phyloP scores from a whole-genome alignment of 2,888 invertebrate species.

The Exephanes ischioxanthus region DNA sequence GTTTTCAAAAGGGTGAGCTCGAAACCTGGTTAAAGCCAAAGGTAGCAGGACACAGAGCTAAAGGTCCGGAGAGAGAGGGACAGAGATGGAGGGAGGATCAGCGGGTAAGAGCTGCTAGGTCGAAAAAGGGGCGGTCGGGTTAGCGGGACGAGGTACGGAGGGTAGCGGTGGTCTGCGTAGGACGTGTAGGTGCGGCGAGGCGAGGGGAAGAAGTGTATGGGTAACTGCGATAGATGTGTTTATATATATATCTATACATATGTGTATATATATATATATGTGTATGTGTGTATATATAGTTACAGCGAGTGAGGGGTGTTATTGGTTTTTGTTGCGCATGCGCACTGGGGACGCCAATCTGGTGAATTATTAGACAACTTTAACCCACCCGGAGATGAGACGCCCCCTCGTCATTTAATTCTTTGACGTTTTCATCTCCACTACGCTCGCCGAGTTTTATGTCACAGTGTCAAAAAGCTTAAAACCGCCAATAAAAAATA shows the following conservation, averaged over 20 bases:
- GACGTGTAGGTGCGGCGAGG: conserved; percentile 28
- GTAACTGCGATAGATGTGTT: conserved; percentile 55
- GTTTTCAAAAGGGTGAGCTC: conserved; percentile 36
- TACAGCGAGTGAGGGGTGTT: conserved; percentile 73
- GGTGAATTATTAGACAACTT: conserved; percentile 83
- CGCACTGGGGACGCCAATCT: conserved; percentile 81
- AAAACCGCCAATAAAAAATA: neutral
- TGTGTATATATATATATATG: no score
- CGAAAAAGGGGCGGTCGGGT: conserved; percentile 56
- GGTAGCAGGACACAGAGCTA: conserved; percentile 45
- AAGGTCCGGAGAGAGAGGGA: conserved; percentile 20
- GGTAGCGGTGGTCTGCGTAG: conserved; percentile 31
- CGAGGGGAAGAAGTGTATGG: conserved; percentile 63
- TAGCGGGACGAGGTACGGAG: conserved; percentile 55
- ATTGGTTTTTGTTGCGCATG: conserved; percentile 84
- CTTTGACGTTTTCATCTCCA: conserved; percentile 2
- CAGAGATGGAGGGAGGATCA: conserved; percentile 19
- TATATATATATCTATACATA: neutral
- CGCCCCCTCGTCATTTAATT: conserved; percentile 75
- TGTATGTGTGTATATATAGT: neutral
- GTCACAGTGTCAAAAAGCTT: neutral
- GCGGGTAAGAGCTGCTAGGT: conserved; percentile 34
- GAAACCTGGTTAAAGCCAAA: conserved; percentile 26
- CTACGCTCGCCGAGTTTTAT: conserved; percentile 7
- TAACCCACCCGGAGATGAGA: conserved; percentile 76